A percentile compares a stretch with the other conserved stretches of the same genome.
Evolutionary conservation across 2,113 vertebrate genomes (phyloP).

Genomic region (Laticauda laticaudata): DNA sequence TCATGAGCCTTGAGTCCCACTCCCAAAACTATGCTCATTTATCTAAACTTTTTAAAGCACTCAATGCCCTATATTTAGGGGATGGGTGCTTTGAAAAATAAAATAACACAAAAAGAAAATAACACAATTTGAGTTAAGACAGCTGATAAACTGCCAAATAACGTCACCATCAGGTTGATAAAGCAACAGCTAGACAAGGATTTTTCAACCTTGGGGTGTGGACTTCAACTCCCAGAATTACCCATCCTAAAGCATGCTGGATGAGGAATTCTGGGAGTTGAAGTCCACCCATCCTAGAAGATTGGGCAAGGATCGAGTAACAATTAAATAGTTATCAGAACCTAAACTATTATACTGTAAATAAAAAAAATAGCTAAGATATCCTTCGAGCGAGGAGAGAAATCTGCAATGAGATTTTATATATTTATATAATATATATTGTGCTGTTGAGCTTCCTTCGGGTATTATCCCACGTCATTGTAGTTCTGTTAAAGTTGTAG

Average conservation of each 20-base stretch:
- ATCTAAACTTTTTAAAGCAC: background rate
- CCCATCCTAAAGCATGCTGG: background rate
- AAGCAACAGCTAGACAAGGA: background rate
- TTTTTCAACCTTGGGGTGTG: background rate
- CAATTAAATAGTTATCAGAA: background rate
- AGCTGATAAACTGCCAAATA: background rate
- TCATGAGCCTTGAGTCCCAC: no score
- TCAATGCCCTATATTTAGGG: background rate
- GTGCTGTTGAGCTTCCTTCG: no score
- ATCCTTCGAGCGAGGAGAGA: background rate
- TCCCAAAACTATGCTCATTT: background rate
- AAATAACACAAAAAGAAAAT: background rate
- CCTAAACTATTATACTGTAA: background rate
- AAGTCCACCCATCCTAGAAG: background rate
- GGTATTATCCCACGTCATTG: no score
- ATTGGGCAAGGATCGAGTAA: background rate
- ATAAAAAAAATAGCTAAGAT: background rate
- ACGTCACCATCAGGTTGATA: background rate
- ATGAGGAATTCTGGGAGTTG: background rate
- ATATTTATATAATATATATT: no score
- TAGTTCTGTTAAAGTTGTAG: no score
- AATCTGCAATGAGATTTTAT: background rate
- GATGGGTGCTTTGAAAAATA: background rate
- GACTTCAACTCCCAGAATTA: background rate
- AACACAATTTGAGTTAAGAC: background rate